Conservation (phyloP, 2,888 invertebrate species). For the Caenorhabditis auriculariae region DNA sequence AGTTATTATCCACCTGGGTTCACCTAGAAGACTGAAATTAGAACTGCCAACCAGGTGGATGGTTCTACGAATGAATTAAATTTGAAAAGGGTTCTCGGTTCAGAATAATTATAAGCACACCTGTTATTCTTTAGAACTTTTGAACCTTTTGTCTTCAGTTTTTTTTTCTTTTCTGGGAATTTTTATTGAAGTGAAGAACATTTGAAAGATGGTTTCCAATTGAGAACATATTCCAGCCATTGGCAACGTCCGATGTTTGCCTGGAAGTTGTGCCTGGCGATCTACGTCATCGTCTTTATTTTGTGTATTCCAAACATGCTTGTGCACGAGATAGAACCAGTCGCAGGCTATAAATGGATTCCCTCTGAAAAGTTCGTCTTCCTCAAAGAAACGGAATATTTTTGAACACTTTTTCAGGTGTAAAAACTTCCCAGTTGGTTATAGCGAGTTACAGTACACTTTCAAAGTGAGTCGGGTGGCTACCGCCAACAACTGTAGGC, state of each 20-base stretch:
- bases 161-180: too few species aligned
- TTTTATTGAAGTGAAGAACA: too few species aligned
- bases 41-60: too few species aligned
- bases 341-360: constrained; percentile 5
- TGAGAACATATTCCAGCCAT: constrained; percentile 25
- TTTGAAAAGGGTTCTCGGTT: too few species aligned
- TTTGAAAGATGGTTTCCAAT: neutral
- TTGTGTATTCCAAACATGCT: constrained; percentile 55
- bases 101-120: too few species aligned
- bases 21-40: too few species aligned
- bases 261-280: constrained; percentile 45
- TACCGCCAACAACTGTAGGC: constrained; percentile 47
- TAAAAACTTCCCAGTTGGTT: constrained; percentile 32
- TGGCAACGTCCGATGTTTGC: constrained; percentile 58
- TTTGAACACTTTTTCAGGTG: too few species aligned
- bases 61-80: too few species aligned
- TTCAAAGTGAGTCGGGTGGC: constrained; percentile 48
- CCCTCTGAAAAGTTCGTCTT: constrained; percentile 1
- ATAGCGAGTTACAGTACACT: constrained; percentile 49
- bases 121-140: too few species aligned
- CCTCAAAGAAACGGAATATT: neutral
- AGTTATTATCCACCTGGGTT: too few species aligned
- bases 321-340: constrained; percentile 52
- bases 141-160: too few species aligned
- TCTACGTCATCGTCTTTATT: constrained; percentile 50